Conservation (phyloP, 2,113 vertebrate genomes). For the Uria lomvia region DNA sequence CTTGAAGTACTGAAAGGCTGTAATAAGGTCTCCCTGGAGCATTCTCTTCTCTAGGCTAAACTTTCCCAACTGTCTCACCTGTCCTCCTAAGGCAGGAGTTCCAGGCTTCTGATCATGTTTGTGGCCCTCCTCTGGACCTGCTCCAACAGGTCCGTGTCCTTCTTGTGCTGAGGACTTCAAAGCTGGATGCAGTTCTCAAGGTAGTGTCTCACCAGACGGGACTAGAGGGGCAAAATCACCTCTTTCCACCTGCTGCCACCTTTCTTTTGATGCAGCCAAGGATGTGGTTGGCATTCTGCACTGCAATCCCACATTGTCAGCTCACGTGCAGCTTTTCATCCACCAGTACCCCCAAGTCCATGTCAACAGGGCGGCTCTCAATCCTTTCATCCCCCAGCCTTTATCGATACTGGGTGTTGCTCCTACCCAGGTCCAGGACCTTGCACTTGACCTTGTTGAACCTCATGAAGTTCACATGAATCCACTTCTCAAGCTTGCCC, state of each 20-base stretch:
- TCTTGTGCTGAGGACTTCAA: not conserved
- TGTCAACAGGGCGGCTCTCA: too few species aligned
- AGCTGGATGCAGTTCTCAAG: not conserved
- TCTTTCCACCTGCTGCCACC: not conserved
- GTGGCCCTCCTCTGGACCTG: not conserved
- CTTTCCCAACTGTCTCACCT: not conserved
- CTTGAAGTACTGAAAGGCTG: not conserved
- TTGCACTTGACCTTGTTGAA: not conserved
- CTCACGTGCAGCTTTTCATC: not conserved
- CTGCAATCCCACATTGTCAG: rapidly evolving
- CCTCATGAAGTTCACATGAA: not conserved
- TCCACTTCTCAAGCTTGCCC: too few species aligned
- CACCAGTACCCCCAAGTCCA: not conserved
- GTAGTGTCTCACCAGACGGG: not conserved
- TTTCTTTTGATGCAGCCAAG: too few species aligned
- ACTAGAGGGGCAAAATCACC: not conserved
- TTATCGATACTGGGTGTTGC: too few species aligned
- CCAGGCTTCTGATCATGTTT: not conserved
- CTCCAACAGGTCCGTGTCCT: not conserved
- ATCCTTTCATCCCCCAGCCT: too few species aligned
- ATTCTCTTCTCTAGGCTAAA: not conserved
- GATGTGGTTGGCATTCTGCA: not conserved
- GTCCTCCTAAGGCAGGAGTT: not conserved
- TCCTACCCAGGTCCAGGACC: not conserved
- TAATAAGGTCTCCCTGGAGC: not conserved